Percentiles rank a stretch among this genome's conserved stretches.
phyloP scores from a whole-genome alignment of 2,113 vertebrate species.

The Epinephelus fuscoguttatus region DNA sequence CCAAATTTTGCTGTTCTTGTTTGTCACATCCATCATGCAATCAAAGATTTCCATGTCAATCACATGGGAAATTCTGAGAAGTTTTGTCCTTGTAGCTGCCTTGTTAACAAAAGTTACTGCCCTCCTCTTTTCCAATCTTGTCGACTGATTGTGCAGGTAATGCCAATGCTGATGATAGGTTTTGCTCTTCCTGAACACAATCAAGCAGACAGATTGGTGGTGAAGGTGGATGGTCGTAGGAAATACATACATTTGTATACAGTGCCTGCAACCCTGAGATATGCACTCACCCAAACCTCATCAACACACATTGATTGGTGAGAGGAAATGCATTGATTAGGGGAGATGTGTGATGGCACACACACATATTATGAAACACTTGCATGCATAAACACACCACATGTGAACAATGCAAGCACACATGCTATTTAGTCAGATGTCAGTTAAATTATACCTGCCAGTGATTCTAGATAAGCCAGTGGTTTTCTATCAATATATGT shows the following conservation, averaged over 20 bases:
- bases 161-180: slow-evolving; percentile 15
- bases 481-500: slow-evolving; percentile 3
- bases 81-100: not conserved
- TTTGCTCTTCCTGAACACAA: not conserved
- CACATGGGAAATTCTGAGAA: not conserved
- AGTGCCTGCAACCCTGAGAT: slow-evolving; percentile 22
- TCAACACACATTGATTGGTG: slow-evolving; percentile 46
- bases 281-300: slow-evolving; percentile 31
- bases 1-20: not conserved
- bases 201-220: not conserved
- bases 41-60: slow-evolving; percentile 1
- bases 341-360: not conserved
- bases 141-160: not conserved
- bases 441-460: slow-evolving; percentile 16
- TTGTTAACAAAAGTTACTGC: not conserved
- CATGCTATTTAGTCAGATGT: not conserved
- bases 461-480: slow-evolving; percentile 21
- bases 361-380: not conserved
- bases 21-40: not conserved
- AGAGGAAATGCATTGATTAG: slow-evolving; percentile 34
- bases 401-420: not conserved
- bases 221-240: not conserved
- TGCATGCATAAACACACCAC: not conserved
- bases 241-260: not conserved
- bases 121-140: not conserved